Evolutionary conservation across 2,797 vertebrate genomes (phyloP).

Genomic region (Ateles fusciceps): DNA sequence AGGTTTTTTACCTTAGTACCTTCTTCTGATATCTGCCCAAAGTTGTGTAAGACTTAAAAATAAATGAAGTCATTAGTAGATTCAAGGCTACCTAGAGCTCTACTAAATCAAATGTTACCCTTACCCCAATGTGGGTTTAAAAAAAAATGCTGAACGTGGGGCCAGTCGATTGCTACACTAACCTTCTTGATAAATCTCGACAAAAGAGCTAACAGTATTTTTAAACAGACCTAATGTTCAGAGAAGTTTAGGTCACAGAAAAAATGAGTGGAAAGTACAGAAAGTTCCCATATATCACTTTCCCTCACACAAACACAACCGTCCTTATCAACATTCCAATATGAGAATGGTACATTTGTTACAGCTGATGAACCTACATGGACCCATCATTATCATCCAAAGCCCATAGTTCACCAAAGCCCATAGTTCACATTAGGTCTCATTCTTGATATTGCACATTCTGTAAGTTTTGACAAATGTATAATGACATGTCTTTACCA

Average conservation of each 20-base stretch:
- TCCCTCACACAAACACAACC: background rate
- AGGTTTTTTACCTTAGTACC: background rate
- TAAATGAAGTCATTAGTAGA: background rate
- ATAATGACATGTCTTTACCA: background rate
- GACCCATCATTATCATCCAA: background rate
- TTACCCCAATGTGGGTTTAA: background rate
- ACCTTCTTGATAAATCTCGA: background rate
- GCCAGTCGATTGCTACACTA: background rate
- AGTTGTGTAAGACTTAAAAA: background rate
- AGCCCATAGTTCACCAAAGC: background rate
- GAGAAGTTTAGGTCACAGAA: background rate
- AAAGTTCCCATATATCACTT: background rate
- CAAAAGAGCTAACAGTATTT: background rate
- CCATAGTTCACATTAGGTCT: background rate
- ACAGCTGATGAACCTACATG: background rate
- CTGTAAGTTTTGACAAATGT: background rate
- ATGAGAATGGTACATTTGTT: background rate
- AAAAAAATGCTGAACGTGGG: background rate
- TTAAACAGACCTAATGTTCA: background rate
- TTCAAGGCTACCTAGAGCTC: background rate
- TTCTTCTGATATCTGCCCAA: background rate
- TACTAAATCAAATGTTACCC: background rate
- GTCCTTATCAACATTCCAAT: background rate
- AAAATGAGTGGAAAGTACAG: background rate
- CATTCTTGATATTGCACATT: background rate